Evolutionary conservation across 2,113 vertebrate species (phyloP).

Genomic region (Lophotis ruficrista): DNA sequence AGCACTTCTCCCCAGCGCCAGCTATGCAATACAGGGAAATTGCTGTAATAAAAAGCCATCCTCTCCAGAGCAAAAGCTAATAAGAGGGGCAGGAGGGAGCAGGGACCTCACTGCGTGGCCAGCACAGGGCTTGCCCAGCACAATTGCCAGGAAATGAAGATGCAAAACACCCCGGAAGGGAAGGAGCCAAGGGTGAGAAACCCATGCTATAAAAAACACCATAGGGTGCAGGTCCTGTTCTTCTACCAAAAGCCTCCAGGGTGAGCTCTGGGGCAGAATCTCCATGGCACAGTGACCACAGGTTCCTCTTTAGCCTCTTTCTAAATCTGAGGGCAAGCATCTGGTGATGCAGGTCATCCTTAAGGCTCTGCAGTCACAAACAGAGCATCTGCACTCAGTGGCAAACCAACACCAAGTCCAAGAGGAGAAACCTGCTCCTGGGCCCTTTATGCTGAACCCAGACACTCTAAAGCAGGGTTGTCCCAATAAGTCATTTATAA

Average conservation of each 20-base stretch:
- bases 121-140: background rate
- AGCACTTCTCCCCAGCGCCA: background rate
- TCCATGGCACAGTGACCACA: background rate
- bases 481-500: too few relatives aligned
- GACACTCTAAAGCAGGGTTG: background rate
- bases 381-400: background rate
- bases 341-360: background rate
- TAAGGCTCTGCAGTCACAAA: background rate
- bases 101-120: fast-evolving
- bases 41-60: background rate
- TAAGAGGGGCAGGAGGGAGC: background rate
- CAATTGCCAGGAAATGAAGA: fast-evolving
- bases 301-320: background rate
- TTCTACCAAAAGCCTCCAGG: background rate
- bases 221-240: background rate
- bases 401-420: background rate
- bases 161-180: background rate
- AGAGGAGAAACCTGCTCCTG: background rate
- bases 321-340: background rate
- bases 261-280: background rate
- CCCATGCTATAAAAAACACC: background rate
- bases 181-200: background rate
- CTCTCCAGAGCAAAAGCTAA: background rate
- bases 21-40: background rate
- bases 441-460: background rate